A percentile compares a stretch with the other conserved stretches of the same genome.
Evolutionary conservation across 2,113 vertebrate genomes (phyloP).

Genomic region (Odontesthes bonariensis): DNA sequence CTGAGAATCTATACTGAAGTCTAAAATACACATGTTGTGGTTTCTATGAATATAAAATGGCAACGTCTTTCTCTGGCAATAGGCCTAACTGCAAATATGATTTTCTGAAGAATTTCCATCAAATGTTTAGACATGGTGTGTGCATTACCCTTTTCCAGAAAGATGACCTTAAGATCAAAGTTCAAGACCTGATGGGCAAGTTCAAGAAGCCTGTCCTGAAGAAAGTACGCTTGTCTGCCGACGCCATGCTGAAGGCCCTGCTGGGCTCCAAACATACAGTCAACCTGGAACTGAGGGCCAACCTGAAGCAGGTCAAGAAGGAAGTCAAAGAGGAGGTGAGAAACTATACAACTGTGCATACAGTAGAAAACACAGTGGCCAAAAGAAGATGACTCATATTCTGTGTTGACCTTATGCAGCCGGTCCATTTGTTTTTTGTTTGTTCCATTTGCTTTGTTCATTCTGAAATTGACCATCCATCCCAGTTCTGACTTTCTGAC

Average conservation of each 20-base stretch:
- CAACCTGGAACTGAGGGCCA: slow-evolving; percentile 95
- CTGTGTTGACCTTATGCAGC: too few species aligned
- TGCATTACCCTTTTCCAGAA: slow-evolving; percentile 79
- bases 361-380: too few species aligned
- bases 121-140: background rate
- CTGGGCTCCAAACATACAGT: slow-evolving; percentile 98
- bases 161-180: slow-evolving; percentile 94
- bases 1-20: too few species aligned
- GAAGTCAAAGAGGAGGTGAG: slow-evolving; percentile 95
- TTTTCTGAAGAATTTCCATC: too few species aligned
- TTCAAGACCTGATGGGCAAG: slow-evolving; percentile 95
- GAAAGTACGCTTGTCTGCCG: slow-evolving; percentile 95
- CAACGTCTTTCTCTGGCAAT: too few species aligned
- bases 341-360: background rate
- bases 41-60: too few species aligned
- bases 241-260: slow-evolving; percentile 94
- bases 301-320: slow-evolving; percentile 98
- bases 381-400: too few species aligned
- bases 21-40: too few species aligned
- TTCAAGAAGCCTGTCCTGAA: slow-evolving; percentile 93
- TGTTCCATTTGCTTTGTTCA: too few species aligned
- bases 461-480: too few species aligned
- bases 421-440: too few species aligned
- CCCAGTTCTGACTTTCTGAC: background rate
- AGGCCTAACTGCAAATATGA: too few species aligned